Base-by-base conservation (phyloP, 2,797 vertebrate genomes). In the Myotis findleyi region DNA sequence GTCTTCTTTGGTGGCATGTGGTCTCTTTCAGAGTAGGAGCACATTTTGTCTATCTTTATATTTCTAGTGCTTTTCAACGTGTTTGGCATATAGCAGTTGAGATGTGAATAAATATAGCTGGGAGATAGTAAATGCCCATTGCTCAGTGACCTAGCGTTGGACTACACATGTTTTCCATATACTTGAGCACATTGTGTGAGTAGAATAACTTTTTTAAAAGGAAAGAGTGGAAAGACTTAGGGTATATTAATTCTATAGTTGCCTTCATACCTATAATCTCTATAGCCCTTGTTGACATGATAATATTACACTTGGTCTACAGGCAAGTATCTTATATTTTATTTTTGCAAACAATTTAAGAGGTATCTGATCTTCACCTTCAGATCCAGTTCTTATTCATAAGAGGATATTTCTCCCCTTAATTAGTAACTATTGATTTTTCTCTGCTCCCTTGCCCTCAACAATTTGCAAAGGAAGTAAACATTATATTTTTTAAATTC, bases 401-500 rank as follows among this genome's bases (percentile, higher is more conserved):
- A 91, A 25, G 5, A 91, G 17, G 17, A 91, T 75, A 87, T 89
- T 57, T 66, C 30, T 14, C 6, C 7, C 9, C 3, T 96, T 96
- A 85, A 59, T 69, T 87, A 94, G 41, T 36, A 30, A 38, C 41
- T 92, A 66, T 77, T 96, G 86, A 96, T 80, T 96, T 97, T 97
- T 95, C 79, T 76, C 38, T 36, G 85, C 41, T 7, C 0, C 64
- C 64, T 87, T 95, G 5, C 77, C 95, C 66, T 21, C 16, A 91
- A n/a, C 47, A 94, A 95, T 97, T 96, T 93, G 55, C 36, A 97
- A 97, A 95, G 80, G 62, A 77, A 82, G 44, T 36, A 92, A 73
- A 14, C 27, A 90, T 36, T 85, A 90, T 94, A 81, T 93, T 91
- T 96, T 33, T 94, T 93, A 96, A 76, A 62, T 90, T 88, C 95